phyloP scores from a whole-genome alignment of 2,113 vertebrate species.

The Brevimyrus niger region DNA sequence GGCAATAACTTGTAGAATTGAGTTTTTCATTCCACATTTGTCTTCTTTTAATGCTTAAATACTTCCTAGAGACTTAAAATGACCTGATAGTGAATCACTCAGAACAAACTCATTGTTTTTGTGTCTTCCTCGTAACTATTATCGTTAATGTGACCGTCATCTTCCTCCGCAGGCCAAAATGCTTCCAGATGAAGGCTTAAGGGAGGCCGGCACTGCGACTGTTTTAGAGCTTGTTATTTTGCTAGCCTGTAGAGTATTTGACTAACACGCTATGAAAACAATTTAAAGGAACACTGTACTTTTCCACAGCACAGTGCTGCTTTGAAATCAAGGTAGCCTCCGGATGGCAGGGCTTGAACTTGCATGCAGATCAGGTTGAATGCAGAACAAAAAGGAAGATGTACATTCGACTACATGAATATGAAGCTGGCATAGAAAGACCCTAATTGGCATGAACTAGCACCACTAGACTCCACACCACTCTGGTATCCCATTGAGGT shows the following conservation, averaged over 20 bases:
- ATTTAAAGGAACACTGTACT: conserved; percentile 28
- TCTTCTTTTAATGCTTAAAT: conserved; percentile 41
- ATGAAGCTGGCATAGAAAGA: conserved; percentile 18
- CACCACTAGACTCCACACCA: neutral
- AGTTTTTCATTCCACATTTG: conserved; percentile 28
- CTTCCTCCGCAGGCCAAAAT: conserved; percentile 35
- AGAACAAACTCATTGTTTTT: conserved; percentile 38
- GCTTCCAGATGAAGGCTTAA: conserved; percentile 36
- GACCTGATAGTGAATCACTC: conserved; percentile 29
- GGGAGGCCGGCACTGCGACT: conserved; percentile 28
- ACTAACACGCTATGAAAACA: conserved; percentile 41
- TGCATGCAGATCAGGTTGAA: conserved; percentile 30
- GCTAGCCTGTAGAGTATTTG: conserved; percentile 39
- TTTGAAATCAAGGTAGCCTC: conserved; percentile 32
- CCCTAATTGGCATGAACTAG: neutral
- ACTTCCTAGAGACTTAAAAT: conserved; percentile 35
- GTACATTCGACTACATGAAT: conserved; percentile 38
- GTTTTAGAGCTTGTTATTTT: conserved; percentile 37
- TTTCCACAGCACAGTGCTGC: conserved; percentile 29
- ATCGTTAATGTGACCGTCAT: conserved; percentile 28
- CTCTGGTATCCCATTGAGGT: neutral
- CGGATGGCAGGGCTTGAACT: conserved; percentile 44
- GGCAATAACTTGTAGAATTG: conserved; percentile 22
- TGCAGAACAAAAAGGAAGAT: conserved; percentile 27
- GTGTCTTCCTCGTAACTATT: conserved; percentile 41